phyloP scores from a whole-genome alignment of 2,113 vertebrate genomes.

The Rhipidura dahli region DNA sequence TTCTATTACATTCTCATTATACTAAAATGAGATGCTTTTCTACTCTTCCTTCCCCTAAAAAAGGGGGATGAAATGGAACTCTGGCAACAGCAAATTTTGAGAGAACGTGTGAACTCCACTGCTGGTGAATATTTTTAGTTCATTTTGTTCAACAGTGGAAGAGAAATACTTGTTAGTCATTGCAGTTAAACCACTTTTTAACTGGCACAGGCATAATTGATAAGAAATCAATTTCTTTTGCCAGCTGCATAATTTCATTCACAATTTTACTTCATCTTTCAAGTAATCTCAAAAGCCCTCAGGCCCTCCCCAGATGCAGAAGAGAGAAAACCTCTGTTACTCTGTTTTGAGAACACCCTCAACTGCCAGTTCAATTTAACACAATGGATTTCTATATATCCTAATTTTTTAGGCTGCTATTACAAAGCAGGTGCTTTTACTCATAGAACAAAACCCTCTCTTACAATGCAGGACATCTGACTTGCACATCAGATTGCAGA shows the following conservation, averaged over 20 bases:
- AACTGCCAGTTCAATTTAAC: background rate
- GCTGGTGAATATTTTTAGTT: background rate
- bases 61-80: background rate
- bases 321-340: background rate
- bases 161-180: background rate
- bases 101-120: background rate
- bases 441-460: background rate
- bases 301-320: background rate
- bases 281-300: background rate
- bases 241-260: conserved; percentile 23
- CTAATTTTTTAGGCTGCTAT: background rate
- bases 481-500: background rate
- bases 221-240: background rate
- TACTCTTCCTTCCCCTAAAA: background rate
- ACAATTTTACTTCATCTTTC: background rate
- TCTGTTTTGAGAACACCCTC: background rate
- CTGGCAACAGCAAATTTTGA: background rate
- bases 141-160: background rate
- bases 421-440: background rate
- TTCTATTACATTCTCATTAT: background rate
- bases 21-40: background rate
- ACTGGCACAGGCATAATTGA: background rate
- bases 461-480: background rate
- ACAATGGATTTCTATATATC: background rate
- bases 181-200: background rate